These are phyloP conservation scores for Tetropium fuscum DNA, from an alignment of 2,888 invertebrate genomes.

Conservation along the genomic window DNA sequence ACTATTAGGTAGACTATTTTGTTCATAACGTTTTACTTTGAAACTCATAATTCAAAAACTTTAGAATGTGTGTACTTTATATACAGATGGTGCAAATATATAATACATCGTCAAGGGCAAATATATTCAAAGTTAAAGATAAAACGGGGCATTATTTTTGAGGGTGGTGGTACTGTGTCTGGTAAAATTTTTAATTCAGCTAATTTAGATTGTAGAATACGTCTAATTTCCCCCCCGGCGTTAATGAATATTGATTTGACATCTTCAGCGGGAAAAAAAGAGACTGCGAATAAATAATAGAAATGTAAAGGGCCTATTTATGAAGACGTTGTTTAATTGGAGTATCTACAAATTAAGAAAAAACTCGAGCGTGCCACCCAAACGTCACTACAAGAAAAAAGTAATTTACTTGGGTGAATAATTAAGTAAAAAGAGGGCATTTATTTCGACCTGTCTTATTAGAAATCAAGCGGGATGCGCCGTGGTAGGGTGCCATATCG, in stretches of 20 bases:
- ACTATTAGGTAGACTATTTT: too few species aligned
- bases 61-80: too few species aligned
- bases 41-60: too few species aligned
- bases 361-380: constrained; percentile 50
- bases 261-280: constrained; percentile 34
- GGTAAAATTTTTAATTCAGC: not conserved
- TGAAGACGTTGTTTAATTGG: constrained; percentile 57
- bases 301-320: constrained; percentile 53
- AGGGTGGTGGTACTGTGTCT: too few species aligned
- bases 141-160: too few species aligned
- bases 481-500: constrained; percentile 10
- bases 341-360: constrained; percentile 57
- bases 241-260: constrained; percentile 47
- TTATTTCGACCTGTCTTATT: constrained; percentile 45
- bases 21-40: too few species aligned
- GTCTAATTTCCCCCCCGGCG: constrained; percentile 8
- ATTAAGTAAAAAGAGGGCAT: constrained; percentile 51
- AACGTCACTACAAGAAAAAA: constrained; percentile 57
- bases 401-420: constrained; percentile 58
- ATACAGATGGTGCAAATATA: too few species aligned
- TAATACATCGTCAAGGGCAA: too few species aligned
- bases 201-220: constrained; percentile 14
- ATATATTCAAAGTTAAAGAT: too few species aligned
- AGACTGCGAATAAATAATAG: constrained; percentile 49
- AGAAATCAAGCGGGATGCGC: constrained; percentile 41